These are phyloP conservation scores for Salmo trutta DNA, from an alignment of 2,797 vertebrate species.

Conservation along the genomic window DNA sequence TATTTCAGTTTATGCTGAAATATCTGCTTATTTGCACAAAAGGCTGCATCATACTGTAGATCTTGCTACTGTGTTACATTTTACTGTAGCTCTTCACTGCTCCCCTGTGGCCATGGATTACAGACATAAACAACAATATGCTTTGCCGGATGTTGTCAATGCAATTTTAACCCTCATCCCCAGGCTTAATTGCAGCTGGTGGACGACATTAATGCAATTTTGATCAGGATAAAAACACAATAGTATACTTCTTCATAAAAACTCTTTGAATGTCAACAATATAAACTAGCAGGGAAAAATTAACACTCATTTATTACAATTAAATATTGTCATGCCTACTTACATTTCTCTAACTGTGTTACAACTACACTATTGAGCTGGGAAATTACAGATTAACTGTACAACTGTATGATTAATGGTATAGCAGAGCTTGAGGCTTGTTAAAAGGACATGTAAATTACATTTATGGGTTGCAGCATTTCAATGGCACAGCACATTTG, in stretches of 20 bases:
- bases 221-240: background rate
- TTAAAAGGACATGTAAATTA: background rate
- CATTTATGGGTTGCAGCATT: background rate
- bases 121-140: background rate
- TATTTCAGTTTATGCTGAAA: background rate
- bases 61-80: background rate
- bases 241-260: no score
- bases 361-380: no score
- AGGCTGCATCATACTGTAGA: background rate
- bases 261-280: no score
- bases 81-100: slow-evolving; percentile 22
- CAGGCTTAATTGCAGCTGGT: background rate
- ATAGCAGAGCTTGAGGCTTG: background rate
- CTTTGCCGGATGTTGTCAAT: background rate
- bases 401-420: background rate
- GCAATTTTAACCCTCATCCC: background rate
- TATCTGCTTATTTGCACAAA: background rate
- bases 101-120: slow-evolving; percentile 30
- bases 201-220: background rate
- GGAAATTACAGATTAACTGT: background rate
- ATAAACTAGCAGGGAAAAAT: no score
- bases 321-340: no score
- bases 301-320: no score
- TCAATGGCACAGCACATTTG: background rate
- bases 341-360: no score